Evolutionary conservation across 1,140 invertebrate species (phyloP).

Genomic region (Lepidurus apus): DNA sequence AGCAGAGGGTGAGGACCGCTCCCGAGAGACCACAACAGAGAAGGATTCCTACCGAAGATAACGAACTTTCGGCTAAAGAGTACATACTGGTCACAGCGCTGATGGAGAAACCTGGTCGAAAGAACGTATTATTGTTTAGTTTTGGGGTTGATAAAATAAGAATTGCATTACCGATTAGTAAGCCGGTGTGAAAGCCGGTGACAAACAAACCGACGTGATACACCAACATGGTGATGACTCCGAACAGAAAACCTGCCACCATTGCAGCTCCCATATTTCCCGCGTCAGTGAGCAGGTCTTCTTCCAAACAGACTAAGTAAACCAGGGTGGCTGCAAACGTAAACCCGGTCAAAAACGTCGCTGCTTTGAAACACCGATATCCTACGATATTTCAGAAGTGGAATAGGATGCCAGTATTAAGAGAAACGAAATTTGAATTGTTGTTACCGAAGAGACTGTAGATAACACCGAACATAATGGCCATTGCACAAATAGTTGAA

Average conservation of each 20-base stretch:
- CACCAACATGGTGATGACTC: slow-evolving; percentile 72
- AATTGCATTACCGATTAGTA: slow-evolving; percentile 50
- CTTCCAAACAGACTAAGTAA: slow-evolving; percentile 70
- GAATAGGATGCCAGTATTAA: slow-evolving; percentile 20
- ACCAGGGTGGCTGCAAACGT: slow-evolving; percentile 74
- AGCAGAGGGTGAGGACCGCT: slow-evolving; percentile 65
- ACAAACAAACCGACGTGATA: slow-evolving; percentile 77
- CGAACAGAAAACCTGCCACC: slow-evolving; percentile 67
- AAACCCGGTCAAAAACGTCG: slow-evolving; percentile 84
- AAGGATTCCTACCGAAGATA: slow-evolving; percentile 63
- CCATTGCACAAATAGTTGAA: slow-evolving; percentile 52
- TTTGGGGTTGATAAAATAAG: too few species aligned
- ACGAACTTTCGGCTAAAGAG: slow-evolving; percentile 51
- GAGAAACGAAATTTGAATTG: slow-evolving; percentile 7
- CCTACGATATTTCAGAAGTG: slow-evolving; percentile 53
- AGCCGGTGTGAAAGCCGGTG: slow-evolving; percentile 71
- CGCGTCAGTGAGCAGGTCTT: slow-evolving; percentile 63
- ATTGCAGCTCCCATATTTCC: slow-evolving; percentile 68
- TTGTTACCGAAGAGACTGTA: slow-evolving; percentile 58
- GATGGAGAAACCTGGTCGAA: slow-evolving; percentile 45
- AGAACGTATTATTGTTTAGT: too few species aligned
- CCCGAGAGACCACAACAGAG: slow-evolving; percentile 61
- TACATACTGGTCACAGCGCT: slow-evolving; percentile 55
- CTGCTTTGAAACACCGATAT: slow-evolving; percentile 80
- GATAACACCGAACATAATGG: slow-evolving; percentile 57